Base-by-base conservation (phyloP, 2,113 vertebrate species). In the Seriola dumerili region DNA sequence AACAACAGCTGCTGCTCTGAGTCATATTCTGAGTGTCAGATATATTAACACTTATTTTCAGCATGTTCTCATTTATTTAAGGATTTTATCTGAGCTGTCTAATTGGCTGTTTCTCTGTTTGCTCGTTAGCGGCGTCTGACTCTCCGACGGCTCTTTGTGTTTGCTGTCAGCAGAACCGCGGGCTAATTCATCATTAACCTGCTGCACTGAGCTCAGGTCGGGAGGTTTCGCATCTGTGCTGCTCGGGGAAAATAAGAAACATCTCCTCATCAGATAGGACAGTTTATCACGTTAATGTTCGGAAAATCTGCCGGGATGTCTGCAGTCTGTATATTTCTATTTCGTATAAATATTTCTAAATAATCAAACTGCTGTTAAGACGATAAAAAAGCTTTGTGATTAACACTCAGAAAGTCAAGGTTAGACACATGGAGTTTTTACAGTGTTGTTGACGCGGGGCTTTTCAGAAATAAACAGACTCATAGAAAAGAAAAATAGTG, bases 1-100 rank as follows among this genome's bases (percentile, higher is more conserved):
- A 85, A 79, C 73, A 83, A 0, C 72, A 72, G 80, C 77, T 78
- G 88, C 61, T 25, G 62, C 52, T 76, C 50, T 36, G 54, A n/a
- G 6, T 79, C 74, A 52, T 14, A 0, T 29, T 48, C 17, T 19
- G 21, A n/a, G 1, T 42, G 5, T 55, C 11, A 16, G 3, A 70
- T n/a, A 10, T 21, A 17, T 34, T 54, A 23, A 65, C 29, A 6
- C 50, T 4, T 54, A n/a, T 3, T 58, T 5, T 32, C 23, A 3
- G 16, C 40, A 8, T 1, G 11, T 1, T 6, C 17, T 54, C 64
- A 5, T 72, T 59, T 11, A 13, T 66, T 52, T 17, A 12, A 23
- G 46, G 17, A 8, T 13, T 44, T 23, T 4, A 40, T 62, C 8
- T 68, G 54, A n/a, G 58, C 3, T 1, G 25, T 64, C 5, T 76